These are phyloP conservation scores for Catharus bicknelli DNA, from an alignment of 2,113 vertebrate genomes.

Conservation along the genomic window DNA sequence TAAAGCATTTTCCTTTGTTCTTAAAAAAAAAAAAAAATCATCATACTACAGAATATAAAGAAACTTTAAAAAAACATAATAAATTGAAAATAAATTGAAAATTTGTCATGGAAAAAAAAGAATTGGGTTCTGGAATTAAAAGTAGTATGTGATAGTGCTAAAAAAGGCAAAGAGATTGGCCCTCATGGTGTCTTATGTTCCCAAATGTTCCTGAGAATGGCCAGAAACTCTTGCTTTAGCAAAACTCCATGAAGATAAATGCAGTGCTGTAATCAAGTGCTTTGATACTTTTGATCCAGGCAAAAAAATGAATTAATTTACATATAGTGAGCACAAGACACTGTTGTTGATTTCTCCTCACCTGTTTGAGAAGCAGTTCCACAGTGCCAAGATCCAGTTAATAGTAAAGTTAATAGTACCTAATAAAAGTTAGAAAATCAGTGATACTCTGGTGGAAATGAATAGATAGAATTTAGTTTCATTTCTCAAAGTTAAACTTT, in stretches of 20 bases:
- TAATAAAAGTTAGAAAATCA: neutral
- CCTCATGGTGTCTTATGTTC: neutral
- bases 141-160: neutral
- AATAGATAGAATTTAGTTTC: neutral
- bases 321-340: neutral
- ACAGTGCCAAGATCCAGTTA: neutral
- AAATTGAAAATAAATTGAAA: neutral
- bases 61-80: neutral
- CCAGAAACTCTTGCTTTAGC: neutral
- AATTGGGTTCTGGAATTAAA: neutral
- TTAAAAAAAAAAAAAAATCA: neutral
- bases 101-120: neutral
- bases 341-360: neutral
- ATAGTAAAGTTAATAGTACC: neutral
- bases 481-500: neutral
- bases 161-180: neutral
- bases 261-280: neutral
- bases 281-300: neutral
- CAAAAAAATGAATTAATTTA: neutral
- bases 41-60: neutral
- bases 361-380: neutral
- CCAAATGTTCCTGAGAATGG: neutral
- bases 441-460: neutral
- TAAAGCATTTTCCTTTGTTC: neutral
- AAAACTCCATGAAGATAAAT: neutral